A percentile compares a stretch with the other conserved stretches of the same genome.
These are phyloP conservation scores for Halictus rubicundus DNA, from an alignment of 1,140 invertebrate species.

Conservation along the genomic window DNA sequence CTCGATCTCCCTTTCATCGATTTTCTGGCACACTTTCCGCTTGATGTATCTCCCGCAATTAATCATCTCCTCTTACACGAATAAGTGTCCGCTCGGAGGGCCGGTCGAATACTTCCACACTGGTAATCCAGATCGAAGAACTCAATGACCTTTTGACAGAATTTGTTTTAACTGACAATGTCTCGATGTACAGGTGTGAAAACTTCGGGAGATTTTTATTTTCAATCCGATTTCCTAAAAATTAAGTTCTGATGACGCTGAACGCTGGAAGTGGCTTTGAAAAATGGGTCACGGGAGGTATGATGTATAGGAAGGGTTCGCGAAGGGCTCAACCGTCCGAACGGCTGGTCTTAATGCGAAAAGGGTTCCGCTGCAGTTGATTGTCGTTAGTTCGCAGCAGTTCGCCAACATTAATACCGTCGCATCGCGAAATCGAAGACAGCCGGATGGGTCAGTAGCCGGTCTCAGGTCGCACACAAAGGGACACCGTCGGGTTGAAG, in stretches of 20 bases:
- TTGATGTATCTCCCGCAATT: conserved; percentile 32
- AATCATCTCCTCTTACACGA: conserved; percentile 24
- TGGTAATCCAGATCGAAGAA: too few relatives aligned
- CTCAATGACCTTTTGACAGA: too few relatives aligned
- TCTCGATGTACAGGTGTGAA: too few relatives aligned
- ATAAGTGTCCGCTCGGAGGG: background rate
- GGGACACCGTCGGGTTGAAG: conserved; percentile 41
- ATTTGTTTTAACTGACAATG: too few relatives aligned
- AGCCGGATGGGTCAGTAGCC: conserved; percentile 29
- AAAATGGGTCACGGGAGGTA: too few relatives aligned
- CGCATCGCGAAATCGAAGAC: conserved; percentile 44
- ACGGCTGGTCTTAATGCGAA: conserved; percentile 1
- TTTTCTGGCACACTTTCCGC: conserved; percentile 31
- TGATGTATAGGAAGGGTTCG: background rate
- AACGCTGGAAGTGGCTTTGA: too few relatives aligned
- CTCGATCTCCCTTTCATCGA: conserved; percentile 40
- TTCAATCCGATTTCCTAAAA: too few relatives aligned
- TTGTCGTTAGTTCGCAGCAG: conserved; percentile 32
- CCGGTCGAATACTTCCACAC: background rate
- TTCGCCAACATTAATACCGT: conserved; percentile 37
- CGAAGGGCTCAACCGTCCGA: background rate
- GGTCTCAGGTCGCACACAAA: conserved; percentile 42
- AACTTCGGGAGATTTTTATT: too few relatives aligned
- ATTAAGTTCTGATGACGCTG: too few relatives aligned
- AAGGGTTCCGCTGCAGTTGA: conserved; percentile 3